A percentile compares a stretch with the other conserved stretches of the same genome.
phyloP scores from a whole-genome alignment of 2,888 invertebrate genomes.

The Electrophaes corylata region DNA sequence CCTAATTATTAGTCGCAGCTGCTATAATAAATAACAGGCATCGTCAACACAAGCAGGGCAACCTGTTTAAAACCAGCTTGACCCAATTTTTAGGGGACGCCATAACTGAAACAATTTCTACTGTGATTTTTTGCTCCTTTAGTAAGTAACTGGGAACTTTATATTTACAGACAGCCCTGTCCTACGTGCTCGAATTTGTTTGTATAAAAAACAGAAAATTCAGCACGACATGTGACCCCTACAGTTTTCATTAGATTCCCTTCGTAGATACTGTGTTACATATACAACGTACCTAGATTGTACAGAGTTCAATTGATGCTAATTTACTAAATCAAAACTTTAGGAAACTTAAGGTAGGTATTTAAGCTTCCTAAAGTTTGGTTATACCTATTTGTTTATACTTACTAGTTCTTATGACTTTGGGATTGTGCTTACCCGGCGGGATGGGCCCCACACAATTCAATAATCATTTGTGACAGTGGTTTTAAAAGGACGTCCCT shows the following conservation, averaged over 20 bases:
- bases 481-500: background rate
- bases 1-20: constrained; percentile 23
- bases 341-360: too few relatives aligned
- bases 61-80: constrained; percentile 20
- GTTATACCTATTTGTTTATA: constrained; percentile 11
- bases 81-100: constrained; percentile 22
- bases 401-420: constrained; percentile 16
- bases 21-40: constrained; percentile 17
- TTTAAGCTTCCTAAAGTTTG: too few relatives aligned
- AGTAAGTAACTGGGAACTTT: background rate
- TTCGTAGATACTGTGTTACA: too few relatives aligned
- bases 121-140: constrained; percentile 2
- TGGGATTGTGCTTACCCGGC: constrained; percentile 10
- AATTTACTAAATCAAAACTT: background rate
- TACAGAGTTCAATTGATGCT: too few relatives aligned
- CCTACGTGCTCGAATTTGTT: background rate
- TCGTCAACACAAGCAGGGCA: constrained; percentile 21
- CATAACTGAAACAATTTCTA: constrained; percentile 21
- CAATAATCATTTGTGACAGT: constrained; percentile 15
- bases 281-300: too few relatives aligned
- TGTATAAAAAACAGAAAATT: background rate
- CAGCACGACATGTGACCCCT: background rate
- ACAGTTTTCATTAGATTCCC: too few relatives aligned
- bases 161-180: too few relatives aligned
- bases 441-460: constrained; percentile 1